phyloP scores from a whole-genome alignment of 2,113 vertebrate genomes.

The Tenebrosternarchus preto region DNA sequence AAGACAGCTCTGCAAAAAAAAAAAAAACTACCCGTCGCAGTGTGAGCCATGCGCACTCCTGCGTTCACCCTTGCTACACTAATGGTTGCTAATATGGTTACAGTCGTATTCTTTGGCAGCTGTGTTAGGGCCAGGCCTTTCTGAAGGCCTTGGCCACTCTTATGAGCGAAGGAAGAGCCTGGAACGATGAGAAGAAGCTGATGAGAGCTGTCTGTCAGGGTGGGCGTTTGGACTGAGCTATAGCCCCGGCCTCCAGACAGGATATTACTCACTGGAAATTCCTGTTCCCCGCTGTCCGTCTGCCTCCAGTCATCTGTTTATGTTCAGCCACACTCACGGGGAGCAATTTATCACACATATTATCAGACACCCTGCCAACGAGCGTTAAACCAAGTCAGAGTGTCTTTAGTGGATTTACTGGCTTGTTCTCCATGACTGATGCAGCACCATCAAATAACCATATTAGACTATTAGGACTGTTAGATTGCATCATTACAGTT shows the following conservation, averaged over 20 bases:
- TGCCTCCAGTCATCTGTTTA: conserved; percentile 7
- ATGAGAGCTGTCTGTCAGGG: background rate
- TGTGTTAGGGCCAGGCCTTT: too few relatives aligned
- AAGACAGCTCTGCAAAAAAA: background rate
- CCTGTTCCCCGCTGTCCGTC: background rate
- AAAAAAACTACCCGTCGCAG: too few relatives aligned
- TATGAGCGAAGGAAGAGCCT: too few relatives aligned
- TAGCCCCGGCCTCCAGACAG: background rate
- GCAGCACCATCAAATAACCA: background rate
- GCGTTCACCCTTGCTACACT: too few relatives aligned
- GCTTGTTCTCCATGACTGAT: background rate
- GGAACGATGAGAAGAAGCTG: background rate
- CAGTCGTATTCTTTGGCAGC: too few relatives aligned
- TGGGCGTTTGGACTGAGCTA: background rate
- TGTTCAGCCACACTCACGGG: background rate
- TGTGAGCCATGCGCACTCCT: too few relatives aligned
- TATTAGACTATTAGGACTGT: background rate
- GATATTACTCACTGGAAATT: background rate
- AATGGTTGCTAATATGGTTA: too few relatives aligned
- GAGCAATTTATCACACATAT: background rate
- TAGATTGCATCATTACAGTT: background rate
- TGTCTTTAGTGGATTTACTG: background rate
- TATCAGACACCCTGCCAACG: background rate
- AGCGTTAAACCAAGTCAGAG: background rate
- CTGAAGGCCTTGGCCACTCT: too few relatives aligned